A percentile compares a stretch with the other conserved stretches of the same genome.
Conservation (phyloP, 2,888 invertebrate genomes). For the Mechanitis mazaeus region DNA sequence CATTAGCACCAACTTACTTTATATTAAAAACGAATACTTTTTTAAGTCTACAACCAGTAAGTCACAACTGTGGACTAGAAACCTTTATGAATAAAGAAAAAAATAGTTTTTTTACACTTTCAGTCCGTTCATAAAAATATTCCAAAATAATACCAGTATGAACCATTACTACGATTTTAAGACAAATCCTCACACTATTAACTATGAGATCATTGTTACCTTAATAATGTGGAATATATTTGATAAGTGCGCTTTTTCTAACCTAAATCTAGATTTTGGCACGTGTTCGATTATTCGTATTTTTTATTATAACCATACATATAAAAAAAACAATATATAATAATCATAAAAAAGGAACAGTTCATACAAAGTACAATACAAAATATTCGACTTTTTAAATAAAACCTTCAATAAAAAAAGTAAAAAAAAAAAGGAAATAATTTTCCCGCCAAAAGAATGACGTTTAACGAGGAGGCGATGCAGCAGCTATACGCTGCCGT, state of each 20-base stretch:
- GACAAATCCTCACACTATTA: conserved; percentile 12
- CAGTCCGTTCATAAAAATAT: conserved; percentile 11
- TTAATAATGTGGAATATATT: conserved; percentile 14
- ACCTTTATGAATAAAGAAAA: background rate
- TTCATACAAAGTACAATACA: background rate
- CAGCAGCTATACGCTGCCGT: conserved; percentile 81
- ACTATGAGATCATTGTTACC: conserved; percentile 26
- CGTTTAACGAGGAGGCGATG: conserved; percentile 52
- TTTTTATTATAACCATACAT: conserved; percentile 5
- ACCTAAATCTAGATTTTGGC: conserved; percentile 25
- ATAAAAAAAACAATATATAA: conserved; percentile 2
- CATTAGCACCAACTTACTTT: conserved; percentile 48
- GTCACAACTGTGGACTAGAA: background rate
- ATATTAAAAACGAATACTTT: conserved; percentile 18
- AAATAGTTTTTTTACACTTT: background rate
- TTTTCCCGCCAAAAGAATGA: background rate
- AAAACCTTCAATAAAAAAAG: background rate
- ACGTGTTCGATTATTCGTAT: conserved; percentile 28
- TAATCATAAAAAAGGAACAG: background rate
- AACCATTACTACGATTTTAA: too few species aligned
- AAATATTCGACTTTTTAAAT: background rate
- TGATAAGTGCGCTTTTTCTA: conserved; percentile 12
- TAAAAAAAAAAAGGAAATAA: background rate
- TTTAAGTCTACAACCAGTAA: background rate
- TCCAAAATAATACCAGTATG: conserved; percentile 1